phyloP scores from a whole-genome alignment of 2,888 invertebrate species.

The Cheilosia grossa region DNA sequence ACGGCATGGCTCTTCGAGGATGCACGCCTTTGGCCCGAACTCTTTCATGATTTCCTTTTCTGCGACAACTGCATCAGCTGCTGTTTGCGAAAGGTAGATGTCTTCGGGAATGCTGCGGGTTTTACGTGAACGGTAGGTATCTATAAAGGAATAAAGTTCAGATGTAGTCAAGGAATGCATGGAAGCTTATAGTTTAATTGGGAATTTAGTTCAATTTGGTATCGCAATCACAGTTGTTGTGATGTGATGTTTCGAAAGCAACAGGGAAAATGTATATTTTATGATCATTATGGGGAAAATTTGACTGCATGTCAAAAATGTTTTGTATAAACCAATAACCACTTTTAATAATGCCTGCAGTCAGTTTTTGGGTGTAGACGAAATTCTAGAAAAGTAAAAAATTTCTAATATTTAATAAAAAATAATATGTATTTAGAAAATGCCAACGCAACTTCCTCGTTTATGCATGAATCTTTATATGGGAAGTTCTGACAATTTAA shows the following conservation, averaged over 20 bases:
- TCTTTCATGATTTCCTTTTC: slow-evolving; percentile 91
- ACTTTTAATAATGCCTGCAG: too few relatives aligned
- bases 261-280: not conserved
- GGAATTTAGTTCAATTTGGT: not conserved
- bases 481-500: too few relatives aligned
- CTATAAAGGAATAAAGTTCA: slow-evolving; percentile 82
- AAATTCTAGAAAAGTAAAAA: too few relatives aligned
- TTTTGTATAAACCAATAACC: too few relatives aligned
- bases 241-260: not conserved
- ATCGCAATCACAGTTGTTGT: not conserved
- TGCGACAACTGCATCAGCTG: slow-evolving; percentile 88
- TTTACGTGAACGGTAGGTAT: slow-evolving; percentile 88
- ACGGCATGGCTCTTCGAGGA: slow-evolving; percentile 90
- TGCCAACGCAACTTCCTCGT: too few relatives aligned
- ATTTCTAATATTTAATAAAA: too few relatives aligned
- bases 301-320: too few relatives aligned
- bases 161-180: not conserved
- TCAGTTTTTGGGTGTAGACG: too few relatives aligned
- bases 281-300: too few relatives aligned
- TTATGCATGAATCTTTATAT: too few relatives aligned
- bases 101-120: slow-evolving; percentile 84
- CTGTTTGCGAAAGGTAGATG: slow-evolving; percentile 82
- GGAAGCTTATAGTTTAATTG: not conserved
- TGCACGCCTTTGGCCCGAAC: slow-evolving; percentile 90
- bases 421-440: too few relatives aligned